Percentiles rank a stretch among this genome's conserved stretches.
Evolutionary conservation across 64 coral and sea anemone genomes (phyloP).

Genomic region (Porites lutea): DNA sequence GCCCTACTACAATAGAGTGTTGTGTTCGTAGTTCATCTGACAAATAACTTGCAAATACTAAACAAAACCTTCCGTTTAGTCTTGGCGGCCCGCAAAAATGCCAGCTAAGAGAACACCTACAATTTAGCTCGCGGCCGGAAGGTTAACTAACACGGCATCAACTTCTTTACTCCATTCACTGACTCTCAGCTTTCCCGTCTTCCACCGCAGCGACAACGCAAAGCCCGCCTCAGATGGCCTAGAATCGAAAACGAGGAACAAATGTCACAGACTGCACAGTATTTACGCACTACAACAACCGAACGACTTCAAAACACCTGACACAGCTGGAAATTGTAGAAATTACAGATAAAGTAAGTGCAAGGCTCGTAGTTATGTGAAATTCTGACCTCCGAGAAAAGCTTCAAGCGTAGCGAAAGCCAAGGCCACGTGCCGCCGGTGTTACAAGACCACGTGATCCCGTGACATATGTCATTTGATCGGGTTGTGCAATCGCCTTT

Average conservation of each 20-base stretch:
- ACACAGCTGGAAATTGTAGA: slow-evolving; percentile 50
- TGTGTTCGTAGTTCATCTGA: slow-evolving; percentile 20
- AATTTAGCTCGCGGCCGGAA: slow-evolving; percentile 20
- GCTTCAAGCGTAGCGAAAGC: slow-evolving; percentile 72
- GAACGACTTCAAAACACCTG: slow-evolving; percentile 21
- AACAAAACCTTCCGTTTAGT: background rate
- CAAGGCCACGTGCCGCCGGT: slow-evolving; percentile 81
- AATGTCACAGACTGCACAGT: slow-evolving; percentile 18
- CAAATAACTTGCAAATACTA: background rate
- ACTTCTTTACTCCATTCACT: slow-evolving; percentile 79
- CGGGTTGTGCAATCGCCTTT: slow-evolving; percentile 41
- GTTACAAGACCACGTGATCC: slow-evolving; percentile 81
- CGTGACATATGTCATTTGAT: slow-evolving; percentile 62
- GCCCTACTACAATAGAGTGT: slow-evolving; percentile 43
- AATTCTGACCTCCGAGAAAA: slow-evolving; percentile 48
- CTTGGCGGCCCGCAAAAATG: background rate
- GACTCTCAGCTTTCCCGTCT: slow-evolving; percentile 63
- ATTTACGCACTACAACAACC: background rate
- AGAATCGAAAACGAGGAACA: background rate
- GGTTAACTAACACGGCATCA: slow-evolving; percentile 54
- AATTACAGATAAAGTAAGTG: slow-evolving; percentile 39
- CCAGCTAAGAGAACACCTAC: background rate
- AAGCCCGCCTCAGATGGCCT: slow-evolving; percentile 59
- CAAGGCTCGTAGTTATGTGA: slow-evolving; percentile 52
- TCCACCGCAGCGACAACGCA: slow-evolving; percentile 40